Evolutionary conservation across 2,113 vertebrate species (phyloP).

Genomic region (Tachysurus vachellii): DNA sequence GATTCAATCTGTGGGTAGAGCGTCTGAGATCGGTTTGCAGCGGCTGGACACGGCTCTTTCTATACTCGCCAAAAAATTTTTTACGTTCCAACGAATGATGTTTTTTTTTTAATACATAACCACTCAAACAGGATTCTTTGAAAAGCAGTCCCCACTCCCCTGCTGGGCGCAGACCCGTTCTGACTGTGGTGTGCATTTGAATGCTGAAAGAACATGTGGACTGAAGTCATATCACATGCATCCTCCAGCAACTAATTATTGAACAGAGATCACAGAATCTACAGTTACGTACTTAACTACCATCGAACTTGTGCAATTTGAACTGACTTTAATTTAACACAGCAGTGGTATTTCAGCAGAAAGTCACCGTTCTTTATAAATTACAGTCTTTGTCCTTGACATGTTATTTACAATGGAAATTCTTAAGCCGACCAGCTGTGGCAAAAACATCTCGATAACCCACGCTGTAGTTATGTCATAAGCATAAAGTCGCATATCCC

Average conservation of each 20-base stretch:
- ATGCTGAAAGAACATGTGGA: not conserved
- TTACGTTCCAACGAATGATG: not conserved
- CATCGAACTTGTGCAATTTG: slow-evolving; percentile 2
- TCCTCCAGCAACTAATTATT: slow-evolving; percentile 25
- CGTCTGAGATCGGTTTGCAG: not conserved
- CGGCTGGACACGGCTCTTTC: not conserved
- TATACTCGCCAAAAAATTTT: not conserved
- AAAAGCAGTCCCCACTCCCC: not conserved
- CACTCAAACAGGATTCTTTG: not conserved
- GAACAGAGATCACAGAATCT: slow-evolving; percentile 11
- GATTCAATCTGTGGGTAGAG: no score
- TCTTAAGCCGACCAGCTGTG: slow-evolving; percentile 41
- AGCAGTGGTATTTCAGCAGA: slow-evolving; percentile 26
- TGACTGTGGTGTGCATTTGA: not conserved
- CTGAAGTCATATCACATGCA: slow-evolving; percentile 15
- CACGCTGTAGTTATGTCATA: slow-evolving; percentile 39
- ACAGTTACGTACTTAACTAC: slow-evolving; percentile 14
- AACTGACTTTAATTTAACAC: slow-evolving; percentile 4
- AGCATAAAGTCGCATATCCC: not conserved
- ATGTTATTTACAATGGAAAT: slow-evolving; percentile 44
- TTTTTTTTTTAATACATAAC: not conserved
- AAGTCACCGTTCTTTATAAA: slow-evolving; percentile 20
- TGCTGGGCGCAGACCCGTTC: not conserved
- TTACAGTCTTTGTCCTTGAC: slow-evolving; percentile 26
- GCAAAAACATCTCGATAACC: slow-evolving; percentile 45